Evolutionary conservation across 2,888 invertebrate species (phyloP).

Genomic region (Ormyrus rosae): DNA sequence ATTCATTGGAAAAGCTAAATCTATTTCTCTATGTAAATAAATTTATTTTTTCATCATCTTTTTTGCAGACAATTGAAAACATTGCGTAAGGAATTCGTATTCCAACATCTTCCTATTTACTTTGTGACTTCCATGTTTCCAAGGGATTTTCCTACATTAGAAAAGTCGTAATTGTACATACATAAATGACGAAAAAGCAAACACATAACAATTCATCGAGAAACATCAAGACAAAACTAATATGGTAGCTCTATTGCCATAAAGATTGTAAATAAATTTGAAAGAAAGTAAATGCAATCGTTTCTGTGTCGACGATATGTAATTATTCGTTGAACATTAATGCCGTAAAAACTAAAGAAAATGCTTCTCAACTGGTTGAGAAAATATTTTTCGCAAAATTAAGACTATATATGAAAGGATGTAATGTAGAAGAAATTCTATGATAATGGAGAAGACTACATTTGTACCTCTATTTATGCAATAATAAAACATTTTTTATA

Average conservation of each 20-base stretch:
- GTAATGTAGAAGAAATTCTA: slow-evolving; percentile 34
- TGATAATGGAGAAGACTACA: slow-evolving; percentile 28
- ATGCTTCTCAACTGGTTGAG: slow-evolving; percentile 53
- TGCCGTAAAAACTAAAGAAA: neutral
- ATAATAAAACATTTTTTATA: slow-evolving; percentile 54
- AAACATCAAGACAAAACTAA: neutral
- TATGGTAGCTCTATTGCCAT: slow-evolving; percentile 30
- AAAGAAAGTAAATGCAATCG: slow-evolving; percentile 24
- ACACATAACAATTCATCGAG: too few species aligned
- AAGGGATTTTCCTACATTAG: too few species aligned
- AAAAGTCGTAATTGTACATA: too few species aligned
- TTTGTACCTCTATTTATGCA: slow-evolving; percentile 52
- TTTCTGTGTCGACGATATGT: neutral
- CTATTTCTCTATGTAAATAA: slow-evolving; percentile 30
- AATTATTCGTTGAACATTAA: neutral
- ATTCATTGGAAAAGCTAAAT: slow-evolving; percentile 12
- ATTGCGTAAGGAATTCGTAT: slow-evolving; percentile 33
- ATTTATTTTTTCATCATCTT: slow-evolving; percentile 41
- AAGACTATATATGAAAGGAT: slow-evolving; percentile 1
- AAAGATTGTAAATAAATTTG: slow-evolving; percentile 42
- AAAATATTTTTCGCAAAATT: slow-evolving; percentile 9
- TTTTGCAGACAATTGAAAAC: slow-evolving; percentile 23
- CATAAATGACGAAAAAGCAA: too few species aligned
- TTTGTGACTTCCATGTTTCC: slow-evolving; percentile 36
- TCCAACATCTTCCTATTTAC: slow-evolving; percentile 41